A percentile compares a stretch with the other conserved stretches of the same genome.
Conservation (phyloP, 2,797 vertebrate genomes). For the Pampus argenteus region DNA sequence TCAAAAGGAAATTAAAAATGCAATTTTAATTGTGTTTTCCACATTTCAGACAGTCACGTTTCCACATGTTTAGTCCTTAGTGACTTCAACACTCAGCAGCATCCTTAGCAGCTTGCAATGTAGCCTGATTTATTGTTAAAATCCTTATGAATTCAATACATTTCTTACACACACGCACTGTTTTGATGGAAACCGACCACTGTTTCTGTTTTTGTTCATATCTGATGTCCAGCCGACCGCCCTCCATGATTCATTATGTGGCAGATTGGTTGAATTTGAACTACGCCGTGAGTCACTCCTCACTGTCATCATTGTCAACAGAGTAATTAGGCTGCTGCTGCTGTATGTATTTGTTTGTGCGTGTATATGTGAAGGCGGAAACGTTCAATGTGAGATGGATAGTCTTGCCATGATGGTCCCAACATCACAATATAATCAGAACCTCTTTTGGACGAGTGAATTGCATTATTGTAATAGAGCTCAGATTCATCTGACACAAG, state of each 20-base stretch:
- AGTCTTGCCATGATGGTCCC: constrained; percentile 13
- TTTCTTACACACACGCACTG: constrained; percentile 12
- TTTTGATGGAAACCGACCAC: constrained; percentile 49
- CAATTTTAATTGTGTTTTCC: background rate
- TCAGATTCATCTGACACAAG: background rate
- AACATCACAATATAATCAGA: constrained; percentile 20
- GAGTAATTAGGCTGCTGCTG: constrained; percentile 39
- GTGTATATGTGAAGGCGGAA: constrained; percentile 19
- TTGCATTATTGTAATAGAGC: background rate
- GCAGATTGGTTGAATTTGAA: constrained; percentile 28
- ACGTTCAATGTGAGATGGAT: constrained; percentile 18
- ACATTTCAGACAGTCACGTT: background rate
- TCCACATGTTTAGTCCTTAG: background rate
- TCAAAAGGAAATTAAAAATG: no score
- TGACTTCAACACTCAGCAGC: background rate
- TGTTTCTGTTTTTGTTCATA: constrained; percentile 59
- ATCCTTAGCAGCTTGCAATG: background rate
- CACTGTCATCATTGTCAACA: constrained; percentile 31
- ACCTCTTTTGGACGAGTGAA: constrained; percentile 1
- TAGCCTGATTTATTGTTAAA: background rate
- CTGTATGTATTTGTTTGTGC: constrained; percentile 34
- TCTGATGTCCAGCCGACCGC: constrained; percentile 49
- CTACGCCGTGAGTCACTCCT: constrained; percentile 17
- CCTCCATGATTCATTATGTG: constrained; percentile 58
- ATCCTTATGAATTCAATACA: background rate